Base-by-base conservation (phyloP, 2,113 vertebrate genomes). In the Dipodomys stephensi region DNA sequence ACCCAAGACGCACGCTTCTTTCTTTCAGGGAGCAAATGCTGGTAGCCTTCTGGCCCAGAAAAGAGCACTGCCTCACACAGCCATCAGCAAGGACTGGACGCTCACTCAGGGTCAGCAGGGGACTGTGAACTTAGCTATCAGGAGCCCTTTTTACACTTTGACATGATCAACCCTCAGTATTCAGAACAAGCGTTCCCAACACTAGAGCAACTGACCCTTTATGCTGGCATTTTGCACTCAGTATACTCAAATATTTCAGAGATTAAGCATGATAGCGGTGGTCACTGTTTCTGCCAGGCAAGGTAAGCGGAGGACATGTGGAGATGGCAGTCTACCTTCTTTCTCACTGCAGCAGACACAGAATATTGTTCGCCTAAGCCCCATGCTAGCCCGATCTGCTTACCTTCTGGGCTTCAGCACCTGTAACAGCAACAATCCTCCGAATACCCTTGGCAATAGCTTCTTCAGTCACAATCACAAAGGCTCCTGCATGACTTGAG, bases 391-490 rank as follows among this genome's bases (percentile, higher is more conserved):
- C 85, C 18, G 13, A 69, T 10, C 46, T 1, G 60, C 97, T 98
- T 77, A 99, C 99, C 99, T 99, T 99, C 95, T 99, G 99, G 57
- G 99, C 99, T 96, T 99, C 99, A 0, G 98, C 87, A 53, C 99
- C 99, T 0, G 99, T 99, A 97, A 99, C 98, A 0, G 99, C 99
- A 62, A 99, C 99, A 82, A 99, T 99, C 94, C 99, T 99, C 72
- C 99, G 98, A 98, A 99, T 99, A 92, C 99, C 99, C 97, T 99
- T 99, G 90, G 99, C 99, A 94, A 99, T 99, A 35, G 99, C 99
- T 98, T 99, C 99, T 97, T 99, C 99, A 0, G 99, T 99, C 94
- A 99, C 99, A 35, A 99, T 99, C 97, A 99, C 99, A 88, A 99
- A 99, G 11, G 98, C 98, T 4, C 98, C 98, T 1, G 98, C 98